Percentiles rank a stretch among this genome's conserved stretches.
Evolutionary conservation across 1,140 invertebrate species (phyloP).

Genomic region (Venturia canescens): DNA sequence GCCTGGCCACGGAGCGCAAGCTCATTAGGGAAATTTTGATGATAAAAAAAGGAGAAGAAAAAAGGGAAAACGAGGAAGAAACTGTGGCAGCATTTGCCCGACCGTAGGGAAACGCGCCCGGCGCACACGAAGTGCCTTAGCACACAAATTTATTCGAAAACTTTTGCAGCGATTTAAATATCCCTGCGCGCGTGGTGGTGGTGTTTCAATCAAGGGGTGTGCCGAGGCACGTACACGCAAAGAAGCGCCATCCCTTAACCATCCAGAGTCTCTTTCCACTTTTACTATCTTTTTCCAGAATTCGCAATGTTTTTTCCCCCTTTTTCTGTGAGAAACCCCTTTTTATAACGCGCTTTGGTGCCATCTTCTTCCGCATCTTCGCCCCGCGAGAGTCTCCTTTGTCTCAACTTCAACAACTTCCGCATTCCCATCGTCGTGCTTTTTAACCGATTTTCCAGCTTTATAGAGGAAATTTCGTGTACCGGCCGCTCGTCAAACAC

Average conservation of each 20-base stretch:
- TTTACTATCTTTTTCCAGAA: background rate
- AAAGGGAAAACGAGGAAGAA: slow-evolving; percentile 11
- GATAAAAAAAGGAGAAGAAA: slow-evolving; percentile 30
- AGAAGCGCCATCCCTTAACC: slow-evolving; percentile 37
- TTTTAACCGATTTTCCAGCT: slow-evolving; percentile 27
- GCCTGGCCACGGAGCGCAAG: slow-evolving; percentile 7
- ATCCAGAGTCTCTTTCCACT: background rate
- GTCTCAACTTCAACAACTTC: background rate
- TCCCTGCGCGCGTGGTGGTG: slow-evolving; percentile 51
- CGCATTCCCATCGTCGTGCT: slow-evolving; percentile 16
- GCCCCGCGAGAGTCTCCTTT: background rate
- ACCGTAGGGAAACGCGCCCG: slow-evolving; percentile 26
- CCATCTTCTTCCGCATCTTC: background rate
- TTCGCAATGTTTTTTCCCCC: background rate
- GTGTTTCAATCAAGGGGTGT: slow-evolving; percentile 65
- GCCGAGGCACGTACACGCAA: slow-evolving; percentile 49
- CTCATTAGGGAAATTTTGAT: slow-evolving; percentile 63
- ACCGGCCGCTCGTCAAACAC: slow-evolving; percentile 28
- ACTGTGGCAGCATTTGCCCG: background rate
- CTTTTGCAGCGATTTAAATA: slow-evolving; percentile 66
- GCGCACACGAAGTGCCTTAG: slow-evolving; percentile 50
- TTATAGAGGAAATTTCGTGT: slow-evolving; percentile 34
- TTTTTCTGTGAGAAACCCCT: slow-evolving; percentile 22
- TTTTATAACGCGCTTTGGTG: slow-evolving; percentile 26
- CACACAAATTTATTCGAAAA: slow-evolving; percentile 67